phyloP scores from a whole-genome alignment of 2,113 vertebrate species.

The Poeciliopsis retropinna region DNA sequence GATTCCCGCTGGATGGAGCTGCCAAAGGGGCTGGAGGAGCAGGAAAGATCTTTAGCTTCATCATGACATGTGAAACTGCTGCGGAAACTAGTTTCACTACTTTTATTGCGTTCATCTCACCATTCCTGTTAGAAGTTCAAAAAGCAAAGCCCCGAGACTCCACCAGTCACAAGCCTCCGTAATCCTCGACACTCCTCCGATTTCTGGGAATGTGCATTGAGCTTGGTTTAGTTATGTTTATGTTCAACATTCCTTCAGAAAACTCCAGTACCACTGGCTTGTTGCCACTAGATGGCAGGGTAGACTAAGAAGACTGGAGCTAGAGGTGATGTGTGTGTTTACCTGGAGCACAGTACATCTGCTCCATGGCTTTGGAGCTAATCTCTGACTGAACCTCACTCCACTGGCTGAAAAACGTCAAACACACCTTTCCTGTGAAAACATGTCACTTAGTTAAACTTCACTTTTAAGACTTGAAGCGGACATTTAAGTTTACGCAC shows the following conservation, averaged over 20 bases:
- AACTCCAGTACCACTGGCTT: background rate
- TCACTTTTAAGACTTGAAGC: background rate
- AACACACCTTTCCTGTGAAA: slow-evolving; percentile 86
- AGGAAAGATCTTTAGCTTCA: background rate
- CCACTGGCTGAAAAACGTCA: slow-evolving; percentile 98
- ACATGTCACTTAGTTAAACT: slow-evolving; percentile 25
- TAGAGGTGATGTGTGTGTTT: slow-evolving; percentile 24
- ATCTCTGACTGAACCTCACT: slow-evolving; percentile 90
- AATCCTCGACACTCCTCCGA: slow-evolving; percentile 86
- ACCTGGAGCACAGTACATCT: slow-evolving; percentile 97
- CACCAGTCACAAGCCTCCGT: slow-evolving; percentile 97
- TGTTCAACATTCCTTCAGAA: background rate
- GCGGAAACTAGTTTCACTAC: background rate
- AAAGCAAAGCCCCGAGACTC: slow-evolving; percentile 94
- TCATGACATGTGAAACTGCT: background rate
- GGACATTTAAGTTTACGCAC: background rate
- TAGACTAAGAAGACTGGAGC: slow-evolving; percentile 3
- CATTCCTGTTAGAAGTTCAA: slow-evolving; percentile 91
- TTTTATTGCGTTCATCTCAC: slow-evolving; percentile 74
- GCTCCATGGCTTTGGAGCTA: slow-evolving; percentile 83
- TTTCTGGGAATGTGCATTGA: slow-evolving; percentile 81
- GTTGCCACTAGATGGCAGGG: slow-evolving; percentile 57
- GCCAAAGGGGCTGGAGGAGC: slow-evolving; percentile 85
- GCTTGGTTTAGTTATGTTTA: slow-evolving; percentile 1
- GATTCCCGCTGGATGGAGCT: slow-evolving; percentile 91